Evolutionary conservation across 2,797 vertebrate species (phyloP), one percentile per base, ranked within the genome.

Genomic region (Malacoctenus gilli): DNA sequence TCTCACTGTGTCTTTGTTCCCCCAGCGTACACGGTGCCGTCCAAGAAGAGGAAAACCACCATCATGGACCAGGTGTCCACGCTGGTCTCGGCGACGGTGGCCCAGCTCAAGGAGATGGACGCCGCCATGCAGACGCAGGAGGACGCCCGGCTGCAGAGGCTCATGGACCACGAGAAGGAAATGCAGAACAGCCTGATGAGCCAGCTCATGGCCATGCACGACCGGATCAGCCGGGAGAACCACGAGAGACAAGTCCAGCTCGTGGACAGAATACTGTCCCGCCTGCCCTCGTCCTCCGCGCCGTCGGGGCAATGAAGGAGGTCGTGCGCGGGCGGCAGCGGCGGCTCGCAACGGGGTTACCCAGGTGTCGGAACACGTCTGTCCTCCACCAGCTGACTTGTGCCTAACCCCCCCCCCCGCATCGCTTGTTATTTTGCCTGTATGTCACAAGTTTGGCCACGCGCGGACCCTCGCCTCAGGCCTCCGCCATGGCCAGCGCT

Each of bases 111-210:
- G 25, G 77, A 85, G 55, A 79, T 82, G 79, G 68, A 77, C 12
- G 64, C 74, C 0, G 60, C 69, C 41, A 78, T 75, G 76, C 77
- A 85, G 72, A 58, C 38, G 0, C 72, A 77, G 73, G 79, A 82
- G 42, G 81, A 81, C 1, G 54, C 62, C n/a, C 57, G 64, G 21
- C 66, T 76, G 9, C 77, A 81, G 67, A 22, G 54, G 43, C 10
- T 84, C 7, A 82, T 80, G 68, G 74, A 78, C 20, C 84, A 84
- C 0, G 69, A 86, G 65, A 71, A 16, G 35, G 80, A 82, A 22
- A 80, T 80, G 70, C 78, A 83, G 68, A 80, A 56, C 75, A 64
- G 16, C 70, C 55, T 78, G 1, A 52, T 83, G 51, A 65, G 57
- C 48, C 70, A 81, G 37, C 68, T 80, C 11, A 10, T 46, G 0